Evolutionary conservation across 2,797 vertebrate genomes (phyloP).

Genomic region (Sebastolobus altivelis): DNA sequence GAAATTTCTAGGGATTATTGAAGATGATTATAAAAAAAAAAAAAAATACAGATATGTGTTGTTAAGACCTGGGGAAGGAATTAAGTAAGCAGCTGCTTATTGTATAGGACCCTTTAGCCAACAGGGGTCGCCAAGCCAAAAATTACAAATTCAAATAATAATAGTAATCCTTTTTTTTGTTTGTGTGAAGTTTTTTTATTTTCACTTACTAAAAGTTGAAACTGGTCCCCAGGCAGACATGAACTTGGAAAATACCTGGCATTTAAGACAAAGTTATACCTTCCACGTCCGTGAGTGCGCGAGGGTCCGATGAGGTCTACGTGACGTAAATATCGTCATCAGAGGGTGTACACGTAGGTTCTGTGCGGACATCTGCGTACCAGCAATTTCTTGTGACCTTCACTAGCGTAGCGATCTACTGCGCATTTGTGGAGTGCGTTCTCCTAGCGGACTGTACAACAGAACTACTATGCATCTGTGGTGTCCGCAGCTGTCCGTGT

Average conservation of each 20-base stretch:
- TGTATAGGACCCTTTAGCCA: neutral
- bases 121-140: neutral
- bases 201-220: neutral
- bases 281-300: too few species aligned
- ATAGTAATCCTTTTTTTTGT: neutral
- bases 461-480: too few species aligned
- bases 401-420: too few species aligned
- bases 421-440: too few species aligned
- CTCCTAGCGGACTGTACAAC: too few species aligned
- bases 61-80: neutral
- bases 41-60: neutral
- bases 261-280: neutral
- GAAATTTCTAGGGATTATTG: slow-evolving; percentile 20
- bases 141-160: neutral
- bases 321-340: too few species aligned
- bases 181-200: neutral
- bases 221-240: neutral
- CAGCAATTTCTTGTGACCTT: too few species aligned
- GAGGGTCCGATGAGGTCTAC: too few species aligned
- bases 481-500: too few species aligned
- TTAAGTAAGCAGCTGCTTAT: neutral
- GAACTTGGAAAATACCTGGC: neutral
- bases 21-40: neutral
- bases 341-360: too few species aligned
- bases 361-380: too few species aligned